These are phyloP conservation scores for Chiropotes sagulatus DNA, from an alignment of 2,797 vertebrate species.

Conservation along the genomic window DNA sequence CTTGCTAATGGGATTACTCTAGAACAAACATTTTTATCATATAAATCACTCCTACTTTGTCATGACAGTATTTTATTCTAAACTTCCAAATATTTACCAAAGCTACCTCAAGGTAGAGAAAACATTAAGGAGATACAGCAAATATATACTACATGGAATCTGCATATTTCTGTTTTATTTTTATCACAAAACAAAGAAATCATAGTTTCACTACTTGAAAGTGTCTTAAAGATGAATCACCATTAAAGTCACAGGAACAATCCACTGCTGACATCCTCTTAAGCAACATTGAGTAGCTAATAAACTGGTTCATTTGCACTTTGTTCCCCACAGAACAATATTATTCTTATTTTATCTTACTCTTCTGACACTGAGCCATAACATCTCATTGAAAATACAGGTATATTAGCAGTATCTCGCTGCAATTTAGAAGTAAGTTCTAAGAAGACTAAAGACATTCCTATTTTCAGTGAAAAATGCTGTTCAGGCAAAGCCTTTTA, in stretches of 20 bases:
- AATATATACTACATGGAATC: neutral
- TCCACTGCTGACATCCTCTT: slow-evolving; percentile 49
- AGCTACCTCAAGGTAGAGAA: slow-evolving; percentile 51
- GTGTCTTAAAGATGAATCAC: neutral
- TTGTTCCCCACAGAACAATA: slow-evolving; percentile 55
- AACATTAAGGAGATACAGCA: neutral
- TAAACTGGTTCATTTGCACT: slow-evolving; percentile 66
- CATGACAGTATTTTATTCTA: neutral
- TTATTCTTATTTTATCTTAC: slow-evolving; percentile 19
- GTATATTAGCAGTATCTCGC: neutral
- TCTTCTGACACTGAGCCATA: slow-evolving; percentile 19
- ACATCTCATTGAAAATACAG: neutral
- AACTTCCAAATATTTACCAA: neutral
- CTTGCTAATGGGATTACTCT: neutral
- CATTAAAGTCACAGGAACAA: slow-evolving; percentile 62
- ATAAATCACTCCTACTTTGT: neutral
- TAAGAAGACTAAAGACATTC: neutral
- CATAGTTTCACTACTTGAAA: slow-evolving; percentile 66
- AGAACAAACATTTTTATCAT: neutral
- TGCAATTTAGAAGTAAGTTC: neutral
- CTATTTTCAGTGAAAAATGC: slow-evolving; percentile 35
- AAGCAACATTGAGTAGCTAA: slow-evolving; percentile 64
- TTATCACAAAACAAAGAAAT: slow-evolving; percentile 58
- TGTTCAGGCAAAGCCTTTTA: neutral
- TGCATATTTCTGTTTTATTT: slow-evolving; percentile 48